Evolutionary conservation across 2,888 invertebrate genomes (phyloP).

Genomic region (Tortrix viridana): DNA sequence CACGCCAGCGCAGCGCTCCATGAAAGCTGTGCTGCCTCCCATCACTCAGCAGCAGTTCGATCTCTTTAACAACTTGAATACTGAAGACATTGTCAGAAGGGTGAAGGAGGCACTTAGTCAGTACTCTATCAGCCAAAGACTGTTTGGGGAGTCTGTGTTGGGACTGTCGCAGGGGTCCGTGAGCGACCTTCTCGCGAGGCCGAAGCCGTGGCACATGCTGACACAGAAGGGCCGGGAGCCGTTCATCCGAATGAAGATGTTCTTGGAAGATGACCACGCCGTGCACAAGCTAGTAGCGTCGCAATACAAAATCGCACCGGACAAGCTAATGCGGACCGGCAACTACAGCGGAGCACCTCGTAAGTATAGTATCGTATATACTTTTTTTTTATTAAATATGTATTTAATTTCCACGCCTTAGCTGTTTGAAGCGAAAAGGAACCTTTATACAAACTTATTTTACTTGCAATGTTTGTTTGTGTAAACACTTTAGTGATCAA

Average conservation of each 20-base stretch:
- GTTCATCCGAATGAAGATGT: constrained; percentile 99
- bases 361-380: constrained; percentile 79
- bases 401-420: too few species aligned
- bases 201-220: constrained; percentile 99
- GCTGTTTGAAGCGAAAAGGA: too few species aligned
- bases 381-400: too few species aligned
- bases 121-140: constrained; percentile 98
- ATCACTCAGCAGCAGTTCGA: constrained; percentile 99
- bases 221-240: constrained; percentile 98
- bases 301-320: constrained; percentile 99
- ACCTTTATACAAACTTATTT: too few species aligned
- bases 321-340: constrained; percentile 98
- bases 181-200: constrained; percentile 97
- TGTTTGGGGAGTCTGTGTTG: constrained; percentile 99
- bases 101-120: constrained; percentile 97
- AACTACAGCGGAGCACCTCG: constrained; percentile 94
- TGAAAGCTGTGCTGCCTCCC: constrained; percentile 98
- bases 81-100: constrained; percentile 98
- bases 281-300: constrained; percentile 97
- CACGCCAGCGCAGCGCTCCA: constrained; percentile 92
- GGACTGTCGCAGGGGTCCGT: constrained; percentile 98
- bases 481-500: too few species aligned
- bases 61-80: constrained; percentile 98
- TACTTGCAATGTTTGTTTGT: too few species aligned
- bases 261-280: constrained; percentile 97